Conservation (phyloP, 2,797 vertebrate genomes). For the Adelosebastes latens region DNA sequence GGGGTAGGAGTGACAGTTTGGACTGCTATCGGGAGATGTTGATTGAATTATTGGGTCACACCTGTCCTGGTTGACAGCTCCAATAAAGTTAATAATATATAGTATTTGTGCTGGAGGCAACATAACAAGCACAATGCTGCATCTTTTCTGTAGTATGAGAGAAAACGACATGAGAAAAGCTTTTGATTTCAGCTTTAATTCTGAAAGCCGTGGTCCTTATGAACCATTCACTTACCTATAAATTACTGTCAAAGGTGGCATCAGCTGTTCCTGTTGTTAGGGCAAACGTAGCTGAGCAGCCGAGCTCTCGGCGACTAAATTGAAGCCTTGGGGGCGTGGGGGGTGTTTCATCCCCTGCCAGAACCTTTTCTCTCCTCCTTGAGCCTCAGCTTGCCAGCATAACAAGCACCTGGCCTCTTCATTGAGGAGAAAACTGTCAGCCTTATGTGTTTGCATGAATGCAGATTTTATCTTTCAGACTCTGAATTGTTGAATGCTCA, state of each 20-base stretch:
- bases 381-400: constrained; percentile 36
- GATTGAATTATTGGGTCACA: background rate
- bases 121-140: background rate
- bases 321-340: constrained; percentile 37
- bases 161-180: background rate
- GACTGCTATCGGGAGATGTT: background rate
- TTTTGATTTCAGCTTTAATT: constrained; percentile 32
- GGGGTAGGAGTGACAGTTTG: background rate
- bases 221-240: constrained; percentile 19
- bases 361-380: constrained; percentile 39
- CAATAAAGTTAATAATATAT: background rate
- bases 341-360: constrained; percentile 64
- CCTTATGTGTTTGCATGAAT: constrained; percentile 7
- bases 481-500: constrained; percentile 3
- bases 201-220: constrained; percentile 14
- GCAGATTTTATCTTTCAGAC: constrained; percentile 17
- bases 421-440: constrained; percentile 12
- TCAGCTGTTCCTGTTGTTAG: constrained; percentile 59
- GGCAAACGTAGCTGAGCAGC: constrained; percentile 42
- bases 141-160: background rate
- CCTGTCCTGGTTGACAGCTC: background rate
- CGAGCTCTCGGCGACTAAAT: constrained; percentile 54
- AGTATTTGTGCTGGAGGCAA: background rate
- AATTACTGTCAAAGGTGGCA: constrained; percentile 44
- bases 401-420: constrained; percentile 37